Base-by-base conservation (phyloP, 2,113 vertebrate genomes). In the Oreochromis tanganicae region DNA sequence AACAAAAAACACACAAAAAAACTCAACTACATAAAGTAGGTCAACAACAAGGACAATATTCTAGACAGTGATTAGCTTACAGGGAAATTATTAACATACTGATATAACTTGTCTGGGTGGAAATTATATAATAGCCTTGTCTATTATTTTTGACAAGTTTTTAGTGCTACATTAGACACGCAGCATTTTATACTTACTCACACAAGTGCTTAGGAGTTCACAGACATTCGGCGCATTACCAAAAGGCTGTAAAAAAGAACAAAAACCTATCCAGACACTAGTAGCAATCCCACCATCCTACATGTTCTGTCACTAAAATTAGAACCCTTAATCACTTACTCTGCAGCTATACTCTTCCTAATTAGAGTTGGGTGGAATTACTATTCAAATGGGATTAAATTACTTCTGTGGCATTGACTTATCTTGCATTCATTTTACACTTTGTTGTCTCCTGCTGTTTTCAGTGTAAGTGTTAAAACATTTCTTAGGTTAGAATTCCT, bases 361-460 rank as follows among this genome's bases (percentile, higher is more conserved):
- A 92, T 93, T 92, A 91, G 88, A 90, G 87, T 48, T 85, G 81
- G 87, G 88, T 85, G 78, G 71, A 93, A 93, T 90, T 93, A 88
- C 81, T 92, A 81, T 92, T 93, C 86, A 88, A 91, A 93, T 89
- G 89, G 89, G 91, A 93, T 81, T 91, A 92, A 91, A 91, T 92
- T 92, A 92, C 85, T 79, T 89, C 55, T 85, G 81, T 88, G 82
- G 87, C 84, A 84, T 88, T 92, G 90, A 93, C 90, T 89, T 88
- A 91, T 95, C 83, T 92, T 56, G 79, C 86, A 66, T 90, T 86
- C 87, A 83, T 90, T 92, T 92, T 59, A 66, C 84, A 87, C 89
- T 90, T 85, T 89, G 84, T 71, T 81, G 75, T 88, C 41, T 59
- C 90, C 61, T 68, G 86, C 71, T 87, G 16, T 82, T 93, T 88